Base-by-base conservation (phyloP, 2,797 vertebrate genomes). In the Meda fulgida region DNA sequence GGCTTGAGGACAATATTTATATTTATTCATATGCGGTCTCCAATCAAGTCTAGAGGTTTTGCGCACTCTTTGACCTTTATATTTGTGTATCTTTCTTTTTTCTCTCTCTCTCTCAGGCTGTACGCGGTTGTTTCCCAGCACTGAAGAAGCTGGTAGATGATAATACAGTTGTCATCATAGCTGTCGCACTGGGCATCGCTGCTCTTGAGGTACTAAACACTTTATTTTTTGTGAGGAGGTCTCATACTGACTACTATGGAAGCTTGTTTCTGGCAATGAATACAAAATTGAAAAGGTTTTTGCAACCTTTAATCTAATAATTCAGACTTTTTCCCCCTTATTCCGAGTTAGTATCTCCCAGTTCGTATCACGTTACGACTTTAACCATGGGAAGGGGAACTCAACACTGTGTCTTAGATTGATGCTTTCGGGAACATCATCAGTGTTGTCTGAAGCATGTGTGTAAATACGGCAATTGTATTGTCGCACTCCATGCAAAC, bases 141-240 rank as follows among this genome's bases (percentile, higher is more conserved):
- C 88, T 97, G 70, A 66, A 89, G 71, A 2, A 80, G 2, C 86
- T 95, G 80, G 80, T 97, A 38, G 86, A 93, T 0, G 38, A 89
- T 0, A 96, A 97, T 88, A 75, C 88, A 0, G 88, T 89, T 16
- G 91, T 92, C 11, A 92, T 96, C 6, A 93, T 94, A 63, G 95
- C 58, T 1, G 94, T 96, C 19, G 94, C 94, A 1, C 87, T 97
- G 31, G 95, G 92, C 34, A 95, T 96, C 13, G 95, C 93, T 29
- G 93, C 38, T 34, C 90, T 97, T 43, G 95, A 97, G 95, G 96
- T 96, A 95, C n/a, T 18, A 34, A 69, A 34, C 7, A 48, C 18
- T 55, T 48, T 7, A 4, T 40, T 60, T 40, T n/a, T n/a, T n/a
- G 8, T 8, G 5, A 34, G 26, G 53, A 65, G 43, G 65, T 60